Evolutionary conservation across 2,888 invertebrate species (phyloP).

Genomic region (Drepana falcataria): DNA sequence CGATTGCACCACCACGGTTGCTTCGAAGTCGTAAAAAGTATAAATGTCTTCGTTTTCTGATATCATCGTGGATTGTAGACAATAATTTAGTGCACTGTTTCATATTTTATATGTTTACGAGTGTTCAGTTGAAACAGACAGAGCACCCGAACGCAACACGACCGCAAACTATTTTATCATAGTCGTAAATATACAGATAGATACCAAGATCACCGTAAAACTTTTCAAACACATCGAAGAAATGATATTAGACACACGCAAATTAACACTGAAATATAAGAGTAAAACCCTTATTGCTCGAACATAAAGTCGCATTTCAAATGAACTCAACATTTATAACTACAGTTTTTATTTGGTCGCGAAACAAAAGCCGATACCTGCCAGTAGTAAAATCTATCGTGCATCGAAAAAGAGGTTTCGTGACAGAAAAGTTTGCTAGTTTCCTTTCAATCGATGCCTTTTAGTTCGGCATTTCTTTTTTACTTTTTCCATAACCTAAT

Average conservation of each 20-base stretch:
- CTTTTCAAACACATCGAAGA: constrained; percentile 54
- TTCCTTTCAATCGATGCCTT: constrained; percentile 64
- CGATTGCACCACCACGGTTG: no score
- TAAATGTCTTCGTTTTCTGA: no score
- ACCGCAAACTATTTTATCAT: constrained; percentile 75
- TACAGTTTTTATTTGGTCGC: constrained; percentile 16
- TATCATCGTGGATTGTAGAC: constrained; percentile 10
- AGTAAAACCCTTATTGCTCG: constrained; percentile 16
- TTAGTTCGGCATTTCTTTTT: constrained; percentile 43
- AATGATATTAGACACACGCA: constrained; percentile 30
- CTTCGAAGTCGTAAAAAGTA: no score
- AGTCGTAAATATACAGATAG: constrained; percentile 65
- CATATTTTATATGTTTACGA: constrained; percentile 39
- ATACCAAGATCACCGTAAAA: constrained; percentile 44
- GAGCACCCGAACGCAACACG: constrained; percentile 51
- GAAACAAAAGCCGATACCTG: constrained; percentile 46
- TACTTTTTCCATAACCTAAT: constrained; percentile 49
- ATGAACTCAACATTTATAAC: constrained; percentile 14
- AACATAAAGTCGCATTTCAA: constrained; percentile 28
- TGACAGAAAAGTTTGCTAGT: constrained; percentile 60
- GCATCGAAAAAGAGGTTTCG: constrained; percentile 60
- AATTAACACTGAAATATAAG: constrained; percentile 15
- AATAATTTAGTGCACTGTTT: constrained; percentile 30
- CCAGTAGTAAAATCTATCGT: constrained; percentile 69
- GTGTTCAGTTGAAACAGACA: constrained; percentile 48